Conservation (phyloP, 2,888 invertebrate species). For the Omphaloscelis lunosa region DNA sequence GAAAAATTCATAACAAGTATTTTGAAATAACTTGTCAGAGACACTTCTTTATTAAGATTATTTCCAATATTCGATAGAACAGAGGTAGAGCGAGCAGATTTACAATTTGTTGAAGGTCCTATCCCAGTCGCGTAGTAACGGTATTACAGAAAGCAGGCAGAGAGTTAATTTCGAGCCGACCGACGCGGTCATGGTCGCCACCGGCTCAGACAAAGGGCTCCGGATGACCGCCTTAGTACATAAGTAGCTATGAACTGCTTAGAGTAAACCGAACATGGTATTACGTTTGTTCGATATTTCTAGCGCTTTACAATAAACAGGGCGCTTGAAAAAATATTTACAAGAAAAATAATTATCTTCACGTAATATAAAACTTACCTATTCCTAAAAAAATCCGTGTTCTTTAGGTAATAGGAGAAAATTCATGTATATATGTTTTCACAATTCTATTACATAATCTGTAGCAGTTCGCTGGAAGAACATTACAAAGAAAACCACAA, state of each 20-base stretch:
- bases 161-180: conserved; percentile 68
- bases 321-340: not conserved
- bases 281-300: conserved; percentile 27
- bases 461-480: conserved; percentile 20
- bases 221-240: conserved; percentile 38
- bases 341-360: not conserved
- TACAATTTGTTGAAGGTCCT: conserved; percentile 51
- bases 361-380: not conserved
- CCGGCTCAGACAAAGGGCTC: conserved; percentile 63
- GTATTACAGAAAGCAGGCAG: conserved; percentile 58
- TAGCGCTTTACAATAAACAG: not conserved
- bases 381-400: not conserved
- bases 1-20: conserved; percentile 7
- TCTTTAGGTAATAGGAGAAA: conserved; percentile 7
- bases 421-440: not conserved
- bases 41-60: not conserved
- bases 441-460: conserved; percentile 9
- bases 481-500: conserved; percentile 52
- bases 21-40: not conserved
- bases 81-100: conserved; percentile 26
- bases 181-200: conserved; percentile 69
- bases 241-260: conserved; percentile 48
- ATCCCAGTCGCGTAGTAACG: conserved; percentile 52
- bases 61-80: conserved; percentile 12
- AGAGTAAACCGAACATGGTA: conserved; percentile 30